Base-by-base conservation (phyloP, 2,797 vertebrate genomes). In the Morelia viridis region DNA sequence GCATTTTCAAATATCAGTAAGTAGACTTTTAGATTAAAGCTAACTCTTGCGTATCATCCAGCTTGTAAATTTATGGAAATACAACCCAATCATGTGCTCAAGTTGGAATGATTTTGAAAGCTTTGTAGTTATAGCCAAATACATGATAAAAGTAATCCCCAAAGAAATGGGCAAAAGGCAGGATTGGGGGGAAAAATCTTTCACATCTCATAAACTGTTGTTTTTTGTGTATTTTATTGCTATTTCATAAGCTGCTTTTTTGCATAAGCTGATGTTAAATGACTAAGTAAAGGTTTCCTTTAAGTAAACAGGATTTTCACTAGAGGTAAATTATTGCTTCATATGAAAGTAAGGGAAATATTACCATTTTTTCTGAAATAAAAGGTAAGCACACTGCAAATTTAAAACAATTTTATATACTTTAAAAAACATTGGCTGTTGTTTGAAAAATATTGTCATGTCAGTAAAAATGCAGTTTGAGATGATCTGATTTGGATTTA, bases 41-140 rank as follows among this genome's bases (percentile, higher is more conserved):
- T 95, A 92, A 86, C 35, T 64, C 92, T 94, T 94, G 92, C 93
- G 92, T 90, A 94, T 96, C 95, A 95, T 96, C 94, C 94, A 94
- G 94, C 94, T 92, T 22, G 35, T 90, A 94, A 41, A 85, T 91
- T 95, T 92, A 58, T 46, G 60, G 94, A 57, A 85, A 95, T 91
- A 93, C 0, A 94, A 92, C 93, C 94, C 96, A 97, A 96, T 94
- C 93, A 94, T 86, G 88, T 95, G 93, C 94, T 96, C 80, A 88
- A 94, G 92, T 93, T 95, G 92, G 94, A 96, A 95, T 56, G 12
- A 31, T 94, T 94, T 65, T 85, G 92, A 89, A 92, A 80, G 64
- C 93, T 94, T 65, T 96, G 93, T 93, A 92, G 94, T 94, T 94
- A 88, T 13, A 89, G 92, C 94, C 94, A 95, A 93, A 64, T 1